A percentile compares a stretch with the other conserved stretches of the same genome.
Conservation (phyloP, 2,113 vertebrate species). For the Budorcas taxicolor region DNA sequence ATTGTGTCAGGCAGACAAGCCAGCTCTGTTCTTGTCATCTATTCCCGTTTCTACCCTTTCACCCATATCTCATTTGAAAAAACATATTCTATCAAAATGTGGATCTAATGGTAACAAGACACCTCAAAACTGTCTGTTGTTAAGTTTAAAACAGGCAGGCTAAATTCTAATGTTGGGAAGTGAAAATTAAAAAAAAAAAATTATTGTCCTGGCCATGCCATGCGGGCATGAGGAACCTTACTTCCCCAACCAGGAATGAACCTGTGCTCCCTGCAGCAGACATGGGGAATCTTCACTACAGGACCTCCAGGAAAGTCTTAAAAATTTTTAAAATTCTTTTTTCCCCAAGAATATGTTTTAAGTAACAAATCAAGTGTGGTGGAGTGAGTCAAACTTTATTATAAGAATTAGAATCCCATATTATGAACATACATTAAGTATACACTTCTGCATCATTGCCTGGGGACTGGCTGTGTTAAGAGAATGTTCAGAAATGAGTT, state of each 20-base stretch:
- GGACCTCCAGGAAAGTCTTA: background rate
- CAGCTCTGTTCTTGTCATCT: background rate
- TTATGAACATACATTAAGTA: background rate
- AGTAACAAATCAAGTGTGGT: background rate
- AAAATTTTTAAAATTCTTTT: background rate
- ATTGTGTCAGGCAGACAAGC: background rate
- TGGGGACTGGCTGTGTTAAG: background rate
- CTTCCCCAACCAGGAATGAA: background rate
- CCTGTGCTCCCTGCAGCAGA: background rate
- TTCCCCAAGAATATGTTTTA: background rate
- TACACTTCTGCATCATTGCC: background rate
- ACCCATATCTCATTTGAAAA: background rate
- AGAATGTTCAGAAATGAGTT: background rate
- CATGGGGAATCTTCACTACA: background rate
- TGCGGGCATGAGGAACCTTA: fast-evolving
- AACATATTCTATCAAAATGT: background rate
- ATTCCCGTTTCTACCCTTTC: background rate
- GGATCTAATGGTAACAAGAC: background rate
- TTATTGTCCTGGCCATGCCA: background rate
- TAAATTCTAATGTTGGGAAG: background rate
- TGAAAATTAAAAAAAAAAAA: background rate
- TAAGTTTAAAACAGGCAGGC: background rate
- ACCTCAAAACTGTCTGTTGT: background rate
- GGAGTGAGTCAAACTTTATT: background rate
- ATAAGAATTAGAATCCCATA: background rate